These are phyloP conservation scores for Scomberomorus guttatus DNA, from an alignment of 2,797 vertebrate genomes.

Conservation along the genomic window DNA sequence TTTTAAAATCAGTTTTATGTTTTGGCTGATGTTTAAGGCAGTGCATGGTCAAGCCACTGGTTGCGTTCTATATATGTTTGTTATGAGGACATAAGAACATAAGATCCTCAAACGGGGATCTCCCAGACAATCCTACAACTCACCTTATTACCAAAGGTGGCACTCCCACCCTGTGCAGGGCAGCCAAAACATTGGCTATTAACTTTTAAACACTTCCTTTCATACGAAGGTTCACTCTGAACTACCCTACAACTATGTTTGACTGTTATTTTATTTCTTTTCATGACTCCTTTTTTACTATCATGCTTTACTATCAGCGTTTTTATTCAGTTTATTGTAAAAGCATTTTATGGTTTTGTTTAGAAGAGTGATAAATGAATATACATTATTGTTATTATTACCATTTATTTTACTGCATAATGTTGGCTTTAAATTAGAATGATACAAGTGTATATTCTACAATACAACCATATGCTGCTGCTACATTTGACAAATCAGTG, in stretches of 20 bases:
- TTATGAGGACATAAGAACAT: too few species aligned
- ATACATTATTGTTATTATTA: too few species aligned
- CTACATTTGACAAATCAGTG: slow-evolving; percentile 12
- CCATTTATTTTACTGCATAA: neutral
- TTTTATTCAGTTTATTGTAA: neutral
- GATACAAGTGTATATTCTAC: neutral
- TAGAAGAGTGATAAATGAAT: neutral
- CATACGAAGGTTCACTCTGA: too few species aligned
- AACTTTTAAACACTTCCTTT: neutral
- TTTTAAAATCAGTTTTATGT: too few species aligned
- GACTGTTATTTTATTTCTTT: neutral
- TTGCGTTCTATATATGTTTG: too few species aligned
- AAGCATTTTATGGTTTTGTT: neutral
- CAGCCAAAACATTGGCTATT: neutral
- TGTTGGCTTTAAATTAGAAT: neutral
- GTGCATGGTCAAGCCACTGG: too few species aligned
- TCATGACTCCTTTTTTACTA: neutral
- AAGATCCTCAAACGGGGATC: too few species aligned
- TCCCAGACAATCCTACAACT: too few species aligned
- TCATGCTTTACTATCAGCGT: neutral
- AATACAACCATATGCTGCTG: neutral
- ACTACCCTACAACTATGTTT: too few species aligned
- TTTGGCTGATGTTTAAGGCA: too few species aligned
- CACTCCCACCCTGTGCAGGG: neutral
- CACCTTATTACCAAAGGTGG: too few species aligned